Percentiles rank a stretch among this genome's conserved stretches.
Conservation (phyloP, 2,113 vertebrate genomes). For the Pteropus alecto region DNA sequence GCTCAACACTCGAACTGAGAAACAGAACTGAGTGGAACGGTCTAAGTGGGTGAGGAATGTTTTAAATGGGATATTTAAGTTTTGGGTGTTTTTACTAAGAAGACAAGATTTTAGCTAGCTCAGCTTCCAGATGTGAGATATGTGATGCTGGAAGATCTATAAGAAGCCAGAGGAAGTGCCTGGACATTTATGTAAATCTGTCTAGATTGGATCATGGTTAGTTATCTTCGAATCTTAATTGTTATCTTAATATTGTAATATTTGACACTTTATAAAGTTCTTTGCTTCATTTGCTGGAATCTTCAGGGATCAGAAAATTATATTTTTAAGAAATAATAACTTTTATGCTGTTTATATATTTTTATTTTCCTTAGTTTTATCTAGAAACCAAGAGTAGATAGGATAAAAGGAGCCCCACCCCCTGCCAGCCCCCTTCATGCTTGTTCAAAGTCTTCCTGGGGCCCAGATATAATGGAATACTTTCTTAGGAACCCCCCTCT, state of each 20-base stretch:
- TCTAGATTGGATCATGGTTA: neutral
- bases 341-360: neutral
- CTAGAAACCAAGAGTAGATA: neutral
- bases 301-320: neutral
- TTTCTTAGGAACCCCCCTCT: neutral
- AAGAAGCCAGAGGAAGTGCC: neutral
- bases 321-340: conserved; percentile 14
- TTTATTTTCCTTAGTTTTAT: neutral
- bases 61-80: neutral
- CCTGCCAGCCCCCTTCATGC: neutral
- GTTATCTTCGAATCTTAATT: neutral
- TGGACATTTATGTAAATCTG: neutral
- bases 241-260: neutral
- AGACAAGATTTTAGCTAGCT: neutral
- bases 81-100: conserved; percentile 25
- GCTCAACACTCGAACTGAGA: neutral
- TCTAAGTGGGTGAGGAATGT: neutral
- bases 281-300: neutral
- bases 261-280: neutral
- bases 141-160: neutral
- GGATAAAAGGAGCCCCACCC: neutral
- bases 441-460: neutral
- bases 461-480: neutral
- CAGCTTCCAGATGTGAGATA: neutral
- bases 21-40: neutral